Evolutionary conservation across 2,113 vertebrate species (phyloP), one percentile per base, ranked within the genome.

Genomic region (Machaerirhynchus nigripectus): DNA sequence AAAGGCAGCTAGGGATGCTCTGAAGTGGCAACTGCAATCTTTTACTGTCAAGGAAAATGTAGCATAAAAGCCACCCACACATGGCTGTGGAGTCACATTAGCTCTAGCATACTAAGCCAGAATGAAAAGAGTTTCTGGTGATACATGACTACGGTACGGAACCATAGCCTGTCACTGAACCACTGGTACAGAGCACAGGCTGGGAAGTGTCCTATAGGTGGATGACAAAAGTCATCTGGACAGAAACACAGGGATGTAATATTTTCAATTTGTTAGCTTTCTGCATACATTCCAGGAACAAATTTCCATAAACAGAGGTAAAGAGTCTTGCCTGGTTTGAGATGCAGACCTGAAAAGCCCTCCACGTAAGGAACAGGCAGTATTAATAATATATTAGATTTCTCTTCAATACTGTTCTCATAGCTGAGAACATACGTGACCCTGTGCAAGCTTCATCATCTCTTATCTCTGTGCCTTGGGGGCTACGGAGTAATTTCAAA

Each of bases 301-400:
- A 80, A 90, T 79, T 61, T 68, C 61, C 53, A 49, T 39, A 79
- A 95, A 75, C 24, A 31, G 35, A 88, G 60, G 31, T 75, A 93
- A 90, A n/a, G 52, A 86, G 35, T 65, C 73, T 78, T 87, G 42
- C 67, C 67, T 83, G 44, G 24, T 75, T 87, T n/a, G 40, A 90
- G 81, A 80, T 1, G 31, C 10, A 67, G 53, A 85, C 39, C 76
- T 87, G 91, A 73, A 87, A 89, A 95, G n/a, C 21, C 28, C 49
- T 89, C n/a, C 44, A 83, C 1, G 0, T 73, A 84, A 87, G 59
- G 46, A 89, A 15, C 15, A 69, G 33, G 63, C 37, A 56, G 22
- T 46, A 87, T 95, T 85, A 97, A 96, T 94, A 95, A 87, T 91
- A 85, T 46, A 95, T 95, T 56, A 76, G 75, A 55, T 17, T 56